Evolutionary conservation across 2,113 vertebrate species (phyloP), one percentile per base, ranked within the genome.

Genomic region (Smithornis capensis): DNA sequence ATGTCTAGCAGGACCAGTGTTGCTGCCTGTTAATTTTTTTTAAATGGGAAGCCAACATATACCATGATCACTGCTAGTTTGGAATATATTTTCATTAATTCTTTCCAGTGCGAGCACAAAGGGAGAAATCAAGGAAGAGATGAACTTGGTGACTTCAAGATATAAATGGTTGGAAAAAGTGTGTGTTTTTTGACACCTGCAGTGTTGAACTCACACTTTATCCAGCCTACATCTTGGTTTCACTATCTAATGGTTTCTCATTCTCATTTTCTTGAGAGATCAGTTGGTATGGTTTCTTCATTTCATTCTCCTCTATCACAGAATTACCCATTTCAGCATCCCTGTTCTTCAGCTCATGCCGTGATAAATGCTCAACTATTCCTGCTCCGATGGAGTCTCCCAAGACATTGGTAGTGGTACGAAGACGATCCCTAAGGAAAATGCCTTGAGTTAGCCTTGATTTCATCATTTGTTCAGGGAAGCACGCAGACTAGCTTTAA

Each of bases 321-420:
- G 98, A 99, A 97, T 99, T 99, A 12, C 98, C 98, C 96, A 98
- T 97, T 87, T 99, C 99, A 0, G 96, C 96, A 86, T 99, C 99
- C 35, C 87, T 97, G 40, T 91, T 98, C 91, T 98, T 97, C 80
- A 99, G 95, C 94, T 99, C 99, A 0, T 99, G 98, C 33, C 98
- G 97, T 29, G 99, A 99, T 96, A 99, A 97, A 82, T 99, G 98
- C 92, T 99, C 99, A 19, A 99, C 98, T 29, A 99, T 99, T 21
- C 99, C 99, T 1, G 99, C 99, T 21, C 99, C 99, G 0, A 99
- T 98, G 14, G 99, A 99, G 94, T 99, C 99, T 90, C 99, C 99
- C 27, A 99, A 95, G 37, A 99, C 99, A 0, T 99, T 99, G 50
- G 99, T 99, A 70, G 97, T 98, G 80, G 99, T 99, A 47, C 99